phyloP scores from a whole-genome alignment of 2,888 invertebrate genomes.

The Chesias legatella region DNA sequence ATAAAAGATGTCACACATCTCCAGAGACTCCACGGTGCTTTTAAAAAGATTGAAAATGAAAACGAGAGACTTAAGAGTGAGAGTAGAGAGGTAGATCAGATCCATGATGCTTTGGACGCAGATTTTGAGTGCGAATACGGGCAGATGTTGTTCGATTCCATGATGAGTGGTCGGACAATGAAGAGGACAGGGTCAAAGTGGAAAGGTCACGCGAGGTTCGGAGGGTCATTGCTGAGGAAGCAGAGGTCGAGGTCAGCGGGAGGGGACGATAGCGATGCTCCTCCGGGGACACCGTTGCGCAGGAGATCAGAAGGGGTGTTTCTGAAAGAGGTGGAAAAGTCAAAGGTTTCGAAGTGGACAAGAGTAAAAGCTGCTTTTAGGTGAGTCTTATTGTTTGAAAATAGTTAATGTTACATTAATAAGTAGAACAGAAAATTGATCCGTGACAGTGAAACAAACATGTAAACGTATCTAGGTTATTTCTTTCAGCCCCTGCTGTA shows the following conservation, averaged over 20 bases:
- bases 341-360: conserved; percentile 92
- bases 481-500: no score
- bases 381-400: no score
- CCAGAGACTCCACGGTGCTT: conserved; percentile 82
- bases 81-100: conserved; percentile 56
- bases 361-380: conserved; percentile 93
- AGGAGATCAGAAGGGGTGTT: conserved; percentile 66
- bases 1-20: conserved; percentile 87
- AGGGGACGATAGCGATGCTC: conserved; percentile 78
- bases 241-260: conserved; percentile 86
- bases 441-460: no score
- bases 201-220: conserved; percentile 66
- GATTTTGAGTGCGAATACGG: conserved; percentile 83
- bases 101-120: conserved; percentile 74
- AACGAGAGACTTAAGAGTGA: conserved; percentile 61
- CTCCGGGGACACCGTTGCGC: conserved; percentile 60
- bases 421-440: no score
- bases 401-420: no score
- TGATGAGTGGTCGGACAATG: conserved; percentile 78
- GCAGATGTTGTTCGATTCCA: conserved; percentile 83
- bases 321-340: conserved; percentile 69
- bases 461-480: no score
- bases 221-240: conserved; percentile 76
- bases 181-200: conserved; percentile 76
- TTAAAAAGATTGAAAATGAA: conserved; percentile 71